Percentiles rank a stretch among this genome's conserved stretches.
Evolutionary conservation across 2,888 invertebrate genomes (phyloP).

Genomic region (Chymomyza fuscimana): DNA sequence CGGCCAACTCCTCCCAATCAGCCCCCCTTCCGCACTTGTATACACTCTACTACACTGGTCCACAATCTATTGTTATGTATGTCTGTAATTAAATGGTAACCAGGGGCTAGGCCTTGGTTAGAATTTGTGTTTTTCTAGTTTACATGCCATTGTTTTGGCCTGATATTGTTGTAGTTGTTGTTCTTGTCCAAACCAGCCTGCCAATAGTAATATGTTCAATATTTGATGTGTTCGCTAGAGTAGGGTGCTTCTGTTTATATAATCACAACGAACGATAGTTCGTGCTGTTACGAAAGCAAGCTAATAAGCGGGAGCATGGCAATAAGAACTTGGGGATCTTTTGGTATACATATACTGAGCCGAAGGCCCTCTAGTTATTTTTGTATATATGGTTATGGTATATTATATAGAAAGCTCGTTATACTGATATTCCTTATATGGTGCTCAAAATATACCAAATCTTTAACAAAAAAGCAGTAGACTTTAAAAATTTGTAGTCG

Average conservation of each 20-base stretch:
- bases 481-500: too few relatives aligned
- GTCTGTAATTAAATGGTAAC: constrained; percentile 44
- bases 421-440: too few relatives aligned
- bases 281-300: too few relatives aligned
- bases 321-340: too few relatives aligned
- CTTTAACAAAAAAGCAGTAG: too few relatives aligned
- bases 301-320: too few relatives aligned
- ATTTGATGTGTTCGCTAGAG: neutral
- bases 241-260: neutral
- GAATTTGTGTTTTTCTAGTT: constrained; percentile 5
- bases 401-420: too few relatives aligned
- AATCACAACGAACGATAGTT: too few relatives aligned
- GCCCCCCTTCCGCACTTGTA: neutral
- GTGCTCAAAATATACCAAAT: too few relatives aligned
- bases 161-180: constrained; percentile 46
- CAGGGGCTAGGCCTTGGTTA: constrained; percentile 13
- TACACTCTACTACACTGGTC: neutral
- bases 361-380: too few relatives aligned
- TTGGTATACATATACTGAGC: too few relatives aligned
- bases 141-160: constrained; percentile 37
- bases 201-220: constrained; percentile 2
- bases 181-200: constrained; percentile 16
- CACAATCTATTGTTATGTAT: neutral
- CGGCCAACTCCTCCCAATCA: neutral
- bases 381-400: too few relatives aligned